Base-by-base conservation (phyloP, 1,140 invertebrate genomes). In the Listronotus oregonensis region DNA sequence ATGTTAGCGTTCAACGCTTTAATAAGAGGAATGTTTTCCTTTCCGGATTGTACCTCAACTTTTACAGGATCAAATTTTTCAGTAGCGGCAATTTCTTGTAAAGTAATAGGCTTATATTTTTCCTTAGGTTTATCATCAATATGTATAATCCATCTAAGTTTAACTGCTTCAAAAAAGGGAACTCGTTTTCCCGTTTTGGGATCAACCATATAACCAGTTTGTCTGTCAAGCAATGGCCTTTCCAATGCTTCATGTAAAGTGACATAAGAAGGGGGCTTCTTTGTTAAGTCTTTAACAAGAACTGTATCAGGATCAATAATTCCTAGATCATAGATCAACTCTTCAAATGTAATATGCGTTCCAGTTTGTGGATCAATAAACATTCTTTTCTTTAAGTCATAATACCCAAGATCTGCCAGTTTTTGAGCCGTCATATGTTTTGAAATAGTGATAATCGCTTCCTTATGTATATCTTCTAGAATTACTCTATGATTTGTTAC, bases 121-220 rank as follows among this genome's bases (percentile, higher is more conserved):
- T 71, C 83, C 79, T 75, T 86, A 76, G 54, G 85, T 82, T 76
- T 77, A 69, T 66, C 81, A 79, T 74, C 64, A 5, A 71, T 52
- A 55, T 87, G 83, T 40, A 88, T 85, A 65, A 92, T 89, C 85
- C 88, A 87, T 40, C 85, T 84, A 43, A 86, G 78, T 72, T 90
- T 85, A 39, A 95, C 84, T 65, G 93, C 94, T 75, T 95, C 90
- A 79, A 94, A 89, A 79, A 96, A 93, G 6, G 90, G 85, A 42
- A 95, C 85, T 52, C 87, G 85, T 75, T 90, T 88, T 8, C 92
- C 92, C 18, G 87, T 91, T 77, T 89, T 89, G 9, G 88, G 87
- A 82, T 96, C 90, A 5, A 94, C 86, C 85, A 95, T 90, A 70
- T 91, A 85, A 8, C 92, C 92, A 0, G 86, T 85, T 61, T 87